phyloP scores from a whole-genome alignment of 2,113 vertebrate genomes.

The human region DNA sequence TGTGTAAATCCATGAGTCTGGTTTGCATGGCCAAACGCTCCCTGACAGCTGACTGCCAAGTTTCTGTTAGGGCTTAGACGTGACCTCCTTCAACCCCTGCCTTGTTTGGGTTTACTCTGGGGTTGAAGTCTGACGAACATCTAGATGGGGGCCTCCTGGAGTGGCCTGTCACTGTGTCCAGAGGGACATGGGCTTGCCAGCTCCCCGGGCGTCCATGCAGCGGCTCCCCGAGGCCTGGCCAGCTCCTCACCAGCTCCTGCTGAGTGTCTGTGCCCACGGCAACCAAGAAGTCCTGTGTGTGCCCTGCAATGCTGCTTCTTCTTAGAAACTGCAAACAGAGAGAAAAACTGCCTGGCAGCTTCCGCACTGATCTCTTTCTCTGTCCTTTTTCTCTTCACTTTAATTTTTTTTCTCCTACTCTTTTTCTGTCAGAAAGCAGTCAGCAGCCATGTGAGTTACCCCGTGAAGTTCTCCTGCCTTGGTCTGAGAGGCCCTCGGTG shows the following conservation, averaged over 20 bases:
- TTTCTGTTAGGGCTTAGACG: background rate
- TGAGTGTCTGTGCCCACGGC: fast-evolving
- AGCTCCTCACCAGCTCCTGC: too few relatives aligned
- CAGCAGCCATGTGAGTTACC: fast-evolving
- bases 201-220: background rate
- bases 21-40: background rate
- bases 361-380: fast-evolving
- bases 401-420: background rate
- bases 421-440: background rate
- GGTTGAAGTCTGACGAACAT: background rate
- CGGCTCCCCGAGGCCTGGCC: fast-evolving
- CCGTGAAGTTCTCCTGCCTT: background rate
- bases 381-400: too few relatives aligned
- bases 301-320: background rate
- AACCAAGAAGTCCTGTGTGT: background rate
- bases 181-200: background rate
- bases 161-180: background rate
- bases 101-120: background rate
- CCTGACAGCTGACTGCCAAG: background rate
- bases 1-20: background rate
- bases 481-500: fast-evolving
- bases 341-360: fast-evolving
- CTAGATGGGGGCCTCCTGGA: background rate
- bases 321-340: background rate
- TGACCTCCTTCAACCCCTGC: background rate